Evolutionary conservation across 2,888 invertebrate genomes (phyloP).

Genomic region (Punctoribates punctum): DNA sequence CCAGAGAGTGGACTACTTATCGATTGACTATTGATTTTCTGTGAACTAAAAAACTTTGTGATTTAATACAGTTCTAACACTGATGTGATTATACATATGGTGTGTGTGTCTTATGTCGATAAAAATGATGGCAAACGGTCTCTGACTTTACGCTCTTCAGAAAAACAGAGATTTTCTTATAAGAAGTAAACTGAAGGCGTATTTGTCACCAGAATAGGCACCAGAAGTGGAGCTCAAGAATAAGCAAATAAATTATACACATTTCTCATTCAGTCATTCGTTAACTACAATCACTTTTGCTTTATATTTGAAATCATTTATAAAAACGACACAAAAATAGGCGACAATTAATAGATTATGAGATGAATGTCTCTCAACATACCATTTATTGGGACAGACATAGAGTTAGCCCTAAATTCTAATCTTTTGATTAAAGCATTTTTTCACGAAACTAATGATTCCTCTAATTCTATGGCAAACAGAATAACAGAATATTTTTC

Average conservation of each 20-base stretch:
- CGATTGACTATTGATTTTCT: background rate
- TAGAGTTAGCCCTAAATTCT: background rate
- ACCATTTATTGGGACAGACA: background rate
- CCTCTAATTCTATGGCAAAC: no score
- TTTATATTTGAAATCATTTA: background rate
- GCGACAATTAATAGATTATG: background rate
- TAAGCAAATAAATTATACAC: background rate
- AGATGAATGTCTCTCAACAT: background rate
- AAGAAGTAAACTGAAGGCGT: background rate
- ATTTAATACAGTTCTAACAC: background rate
- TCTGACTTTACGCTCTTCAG: background rate
- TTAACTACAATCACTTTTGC: background rate
- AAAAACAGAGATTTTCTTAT: background rate
- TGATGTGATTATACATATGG: background rate
- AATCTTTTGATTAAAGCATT: background rate
- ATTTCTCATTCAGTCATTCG: background rate
- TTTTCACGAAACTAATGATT: no score
- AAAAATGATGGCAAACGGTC: background rate
- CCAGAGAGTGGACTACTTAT: background rate
- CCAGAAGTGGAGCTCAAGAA: background rate
- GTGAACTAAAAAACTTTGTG: background rate
- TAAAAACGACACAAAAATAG: conserved; percentile 1
- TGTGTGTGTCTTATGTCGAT: background rate
- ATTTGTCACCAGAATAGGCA: background rate
- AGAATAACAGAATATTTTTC: no score